Percentiles rank a stretch among this genome's conserved stretches.
Evolutionary conservation across 1,140 invertebrate genomes (phyloP).

Genomic region (Drosophila lacertosa): DNA sequence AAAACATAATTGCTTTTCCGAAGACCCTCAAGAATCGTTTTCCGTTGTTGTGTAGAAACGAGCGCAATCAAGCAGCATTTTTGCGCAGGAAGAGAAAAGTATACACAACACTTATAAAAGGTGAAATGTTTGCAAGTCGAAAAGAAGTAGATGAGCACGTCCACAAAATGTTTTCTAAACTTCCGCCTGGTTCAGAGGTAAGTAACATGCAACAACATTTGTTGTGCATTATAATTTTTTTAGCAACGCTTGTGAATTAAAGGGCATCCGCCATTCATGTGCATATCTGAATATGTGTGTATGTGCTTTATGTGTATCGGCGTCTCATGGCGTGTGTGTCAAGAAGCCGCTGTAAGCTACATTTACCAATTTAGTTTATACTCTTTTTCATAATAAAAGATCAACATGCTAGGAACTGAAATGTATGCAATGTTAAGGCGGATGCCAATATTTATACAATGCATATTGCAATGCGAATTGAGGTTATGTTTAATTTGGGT

Average conservation of each 20-base stretch:
- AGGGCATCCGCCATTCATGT: constrained; percentile 46
- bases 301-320: constrained; percentile 30
- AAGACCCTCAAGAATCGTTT: background rate
- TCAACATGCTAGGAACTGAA: background rate
- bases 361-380: constrained; percentile 21
- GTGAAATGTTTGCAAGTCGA: constrained; percentile 50
- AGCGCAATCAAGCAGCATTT: constrained; percentile 49
- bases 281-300: constrained; percentile 30
- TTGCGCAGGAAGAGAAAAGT: constrained; percentile 18
- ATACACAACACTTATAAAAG: background rate
- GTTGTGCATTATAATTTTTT: constrained; percentile 33
- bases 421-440: constrained; percentile 2
- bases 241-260: constrained; percentile 70
- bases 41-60: constrained; percentile 13
- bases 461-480: constrained; percentile 7
- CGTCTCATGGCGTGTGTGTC: constrained; percentile 44
- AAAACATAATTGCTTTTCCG: background rate
- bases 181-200: constrained; percentile 58
- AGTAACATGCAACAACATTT: constrained; percentile 14
- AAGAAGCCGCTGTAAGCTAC: constrained; percentile 19
- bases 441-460: constrained; percentile 20
- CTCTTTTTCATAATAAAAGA: background rate
- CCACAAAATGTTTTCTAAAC: constrained; percentile 50
- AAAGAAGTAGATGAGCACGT: constrained; percentile 68
- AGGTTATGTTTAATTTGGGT: constrained; percentile 39